Evolutionary conservation across 2,797 vertebrate species (phyloP).

Genomic region (Notamacropus eugenii): DNA sequence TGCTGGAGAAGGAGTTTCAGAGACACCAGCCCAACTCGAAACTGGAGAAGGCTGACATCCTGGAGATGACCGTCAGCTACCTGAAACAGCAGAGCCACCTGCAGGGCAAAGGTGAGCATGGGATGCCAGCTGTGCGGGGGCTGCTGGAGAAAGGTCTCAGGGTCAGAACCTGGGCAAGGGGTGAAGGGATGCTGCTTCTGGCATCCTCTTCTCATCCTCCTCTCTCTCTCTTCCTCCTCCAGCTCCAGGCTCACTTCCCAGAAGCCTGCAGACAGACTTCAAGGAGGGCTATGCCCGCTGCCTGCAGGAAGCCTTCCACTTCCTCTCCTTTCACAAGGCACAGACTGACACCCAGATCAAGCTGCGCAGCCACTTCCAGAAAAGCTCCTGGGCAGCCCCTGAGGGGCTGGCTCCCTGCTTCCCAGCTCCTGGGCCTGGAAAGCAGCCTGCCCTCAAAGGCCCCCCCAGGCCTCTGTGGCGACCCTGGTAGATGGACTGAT

Average conservation of each 20-base stretch:
- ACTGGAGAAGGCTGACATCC: slow-evolving; percentile 82
- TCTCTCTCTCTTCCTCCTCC: neutral
- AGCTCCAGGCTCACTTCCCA: slow-evolving; percentile 63
- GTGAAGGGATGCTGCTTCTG: too few relatives aligned
- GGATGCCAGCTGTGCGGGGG: neutral
- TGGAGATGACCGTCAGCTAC: slow-evolving; percentile 86
- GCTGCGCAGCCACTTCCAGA: slow-evolving; percentile 77
- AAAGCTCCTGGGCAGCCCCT: neutral
- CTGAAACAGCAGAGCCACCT: slow-evolving; percentile 80
- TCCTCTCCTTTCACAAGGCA: slow-evolving; percentile 83
- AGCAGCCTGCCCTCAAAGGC: slow-evolving; percentile 70
- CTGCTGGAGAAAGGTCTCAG: fast-evolving
- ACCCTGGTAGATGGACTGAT: slow-evolving; percentile 86
- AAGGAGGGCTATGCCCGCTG: slow-evolving; percentile 85
- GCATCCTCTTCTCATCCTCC: neutral
- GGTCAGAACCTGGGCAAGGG: neutral
- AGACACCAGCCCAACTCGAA: slow-evolving; percentile 79
- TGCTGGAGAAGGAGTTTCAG: slow-evolving; percentile 86
- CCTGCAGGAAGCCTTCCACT: slow-evolving; percentile 84
- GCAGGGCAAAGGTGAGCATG: slow-evolving; percentile 75
- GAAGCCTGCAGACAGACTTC: slow-evolving; percentile 80
- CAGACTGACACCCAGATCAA: slow-evolving; percentile 77
- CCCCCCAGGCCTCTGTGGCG: slow-evolving; percentile 83
- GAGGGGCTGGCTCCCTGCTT: slow-evolving; percentile 55
- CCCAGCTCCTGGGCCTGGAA: slow-evolving; percentile 48